Evolutionary conservation across 2,113 vertebrate species (phyloP), one percentile per base, ranked within the genome.

Genomic region (Hippocampus mohnikei): DNA sequence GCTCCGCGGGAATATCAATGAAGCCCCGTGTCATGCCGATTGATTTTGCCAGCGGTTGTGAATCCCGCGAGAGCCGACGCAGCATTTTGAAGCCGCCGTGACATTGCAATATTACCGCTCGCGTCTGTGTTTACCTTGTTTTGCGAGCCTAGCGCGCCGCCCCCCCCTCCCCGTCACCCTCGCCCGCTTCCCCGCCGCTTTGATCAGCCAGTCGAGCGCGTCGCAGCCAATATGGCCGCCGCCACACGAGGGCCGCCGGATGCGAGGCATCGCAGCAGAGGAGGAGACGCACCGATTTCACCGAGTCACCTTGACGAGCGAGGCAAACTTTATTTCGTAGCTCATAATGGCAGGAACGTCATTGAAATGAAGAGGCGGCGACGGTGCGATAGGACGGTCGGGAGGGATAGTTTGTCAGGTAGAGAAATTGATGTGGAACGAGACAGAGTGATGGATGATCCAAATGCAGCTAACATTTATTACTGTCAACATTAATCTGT

Each of bases 291-390:
- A 70, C 29, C 62, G 71, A 73, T 80, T 84, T 84, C 74, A 78
- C 59, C 5, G 79, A 73, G 85, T 86, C 87, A 87, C 88, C 85
- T 88, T 87, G 83, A 78, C 78, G 83, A 69, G 20, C 25, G 18
- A 53, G 74, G 82, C 81, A 79, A 87, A 87, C 78, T 86, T 86
- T 84, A 72, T 76, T 84, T 81, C 73, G 71, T 27, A 67, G 72
- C 79, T 86, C 74, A 69, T 84, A 81, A 84, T 80, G 74, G 78
- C 16, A 69, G 52, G 75, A 6, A 79, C 37, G 70, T 56, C 60
- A 53, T 70, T 25, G 61, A 80, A 75, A 73, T 62, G 70, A 68
- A 59, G 69, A 65, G 21, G 68, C 52, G 8, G 67, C 55, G 20
- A 63, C 44, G 5, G 58, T 29, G 75, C 46, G 70, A 53, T 67